Base-by-base conservation (phyloP, 1,140 invertebrate species). In the Sminthurinus signatus region DNA sequence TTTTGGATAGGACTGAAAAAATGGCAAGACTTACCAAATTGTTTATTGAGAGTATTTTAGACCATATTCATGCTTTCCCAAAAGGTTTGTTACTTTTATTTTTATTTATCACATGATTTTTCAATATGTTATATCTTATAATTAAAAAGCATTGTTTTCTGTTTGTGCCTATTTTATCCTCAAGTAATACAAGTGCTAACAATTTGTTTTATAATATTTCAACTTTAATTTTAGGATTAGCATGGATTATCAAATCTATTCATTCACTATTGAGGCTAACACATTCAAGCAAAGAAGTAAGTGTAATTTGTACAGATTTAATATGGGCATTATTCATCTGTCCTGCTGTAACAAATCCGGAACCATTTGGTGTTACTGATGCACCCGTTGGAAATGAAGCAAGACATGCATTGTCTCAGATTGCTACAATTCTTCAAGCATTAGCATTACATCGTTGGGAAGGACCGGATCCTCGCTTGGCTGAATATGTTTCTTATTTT, bases 321-420 rank as follows among this genome's bases (percentile, higher is more conserved):
- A 86, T 98, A 14, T 92, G 98, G 75, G 90, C 88, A 1, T 84
- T 91, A 72, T 97, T 97, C 71, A 91, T 98, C 63, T 98, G 95
- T 74, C 93, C 93, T 10, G 95, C 93, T 0, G 92, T 98, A 48
- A 89, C 95, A 28, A 93, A 96, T 79, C 95, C 96, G 0, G 95
- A 98, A 78, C 87, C 91, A 0, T 88, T 93, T 76, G 94, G 93
- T 0, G 60, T 70, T 23, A 69, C 54, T 21, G 60, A 67, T 61
- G 62, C 70, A 10, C 64, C 63, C 0, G 68, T 70, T 3, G 63
- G 66, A 19, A 52, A 61, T 27, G 60, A 62, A 61, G 71, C 64
- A 17, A 44, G 67, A 23, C 67, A 69, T 32, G 64, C 51, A 2
- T 56, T 71, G 17, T 70, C 71, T 23, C 31, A 68, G 66, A 64